Evolutionary conservation across 2,113 vertebrate genomes (phyloP).

Genomic region (Caloenas nicobarica): DNA sequence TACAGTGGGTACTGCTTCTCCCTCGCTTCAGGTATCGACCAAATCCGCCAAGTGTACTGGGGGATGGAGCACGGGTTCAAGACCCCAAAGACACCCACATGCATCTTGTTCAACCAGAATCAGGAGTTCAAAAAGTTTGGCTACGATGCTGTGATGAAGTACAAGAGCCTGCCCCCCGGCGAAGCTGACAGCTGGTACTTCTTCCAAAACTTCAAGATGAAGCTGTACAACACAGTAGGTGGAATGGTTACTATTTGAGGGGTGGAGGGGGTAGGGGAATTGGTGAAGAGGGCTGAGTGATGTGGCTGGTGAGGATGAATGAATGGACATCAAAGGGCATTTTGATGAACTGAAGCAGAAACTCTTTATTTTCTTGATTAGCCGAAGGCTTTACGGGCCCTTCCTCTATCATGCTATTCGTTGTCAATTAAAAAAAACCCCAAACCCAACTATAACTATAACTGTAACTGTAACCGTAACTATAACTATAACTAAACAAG

Average conservation of each 20-base stretch:
- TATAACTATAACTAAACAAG: too few relatives aligned
- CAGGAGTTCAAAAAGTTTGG: slow-evolving; percentile 41
- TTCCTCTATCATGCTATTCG: background rate
- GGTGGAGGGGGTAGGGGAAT: background rate
- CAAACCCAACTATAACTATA: too few relatives aligned
- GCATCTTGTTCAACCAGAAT: slow-evolving; percentile 50
- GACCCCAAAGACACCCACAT: background rate
- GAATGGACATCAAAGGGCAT: background rate
- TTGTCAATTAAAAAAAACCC: background rate
- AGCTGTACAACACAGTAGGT: slow-evolving; percentile 45
- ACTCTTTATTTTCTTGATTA: background rate
- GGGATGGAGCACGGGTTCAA: background rate
- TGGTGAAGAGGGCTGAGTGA: background rate
- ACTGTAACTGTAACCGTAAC: too few relatives aligned
- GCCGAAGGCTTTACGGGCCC: background rate
- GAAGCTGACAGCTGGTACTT: slow-evolving; percentile 9
- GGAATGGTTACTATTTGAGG: background rate
- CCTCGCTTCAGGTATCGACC: background rate
- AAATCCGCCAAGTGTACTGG: slow-evolving; percentile 28
- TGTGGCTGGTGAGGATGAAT: background rate
- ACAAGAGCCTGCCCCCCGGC: background rate
- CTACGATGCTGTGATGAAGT: slow-evolving; percentile 40
- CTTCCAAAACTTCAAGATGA: slow-evolving; percentile 63
- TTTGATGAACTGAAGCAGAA: background rate
- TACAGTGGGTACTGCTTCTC: slow-evolving; percentile 50